Evolutionary conservation across 2,888 invertebrate genomes (phyloP).

Genomic region (Punctoribates punctum): DNA sequence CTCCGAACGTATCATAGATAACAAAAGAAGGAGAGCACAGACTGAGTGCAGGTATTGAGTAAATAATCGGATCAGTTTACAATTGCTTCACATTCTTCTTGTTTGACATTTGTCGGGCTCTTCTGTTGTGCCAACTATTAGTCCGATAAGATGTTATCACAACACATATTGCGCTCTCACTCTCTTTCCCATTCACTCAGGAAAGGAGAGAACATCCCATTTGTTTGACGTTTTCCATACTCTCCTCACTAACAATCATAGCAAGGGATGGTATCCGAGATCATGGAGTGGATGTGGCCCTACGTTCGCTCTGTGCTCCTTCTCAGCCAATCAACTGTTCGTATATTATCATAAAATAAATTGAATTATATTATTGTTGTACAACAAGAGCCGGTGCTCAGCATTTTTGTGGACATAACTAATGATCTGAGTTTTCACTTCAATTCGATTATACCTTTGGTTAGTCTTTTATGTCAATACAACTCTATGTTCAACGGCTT

Average conservation of each 20-base stretch:
- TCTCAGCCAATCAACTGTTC: background rate
- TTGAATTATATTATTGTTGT: constrained; percentile 19
- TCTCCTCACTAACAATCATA: background rate
- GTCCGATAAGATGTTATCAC: constrained; percentile 8
- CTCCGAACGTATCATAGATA: constrained; percentile 24
- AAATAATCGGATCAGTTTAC: constrained; percentile 17
- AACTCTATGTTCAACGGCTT: background rate
- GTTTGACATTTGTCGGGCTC: background rate
- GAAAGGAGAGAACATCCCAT: constrained; percentile 15
- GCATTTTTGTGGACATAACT: constrained; percentile 17
- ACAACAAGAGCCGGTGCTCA: background rate
- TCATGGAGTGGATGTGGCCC: background rate
- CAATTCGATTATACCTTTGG: constrained; percentile 24
- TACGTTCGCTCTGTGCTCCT: background rate
- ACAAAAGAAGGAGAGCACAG: background rate
- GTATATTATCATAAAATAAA: constrained; percentile 18
- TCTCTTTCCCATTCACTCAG: background rate
- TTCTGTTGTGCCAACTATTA: constrained; percentile 13
- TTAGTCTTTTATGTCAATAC: constrained; percentile 22
- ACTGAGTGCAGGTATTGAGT: background rate
- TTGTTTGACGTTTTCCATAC: constrained; percentile 17
- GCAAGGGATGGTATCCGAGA: background rate
- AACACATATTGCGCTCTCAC: background rate
- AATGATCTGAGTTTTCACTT: background rate
- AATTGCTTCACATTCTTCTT: background rate